These are phyloP conservation scores for Mustelus asterias DNA, from an alignment of 2,113 vertebrate genomes.

Conservation along the genomic window DNA sequence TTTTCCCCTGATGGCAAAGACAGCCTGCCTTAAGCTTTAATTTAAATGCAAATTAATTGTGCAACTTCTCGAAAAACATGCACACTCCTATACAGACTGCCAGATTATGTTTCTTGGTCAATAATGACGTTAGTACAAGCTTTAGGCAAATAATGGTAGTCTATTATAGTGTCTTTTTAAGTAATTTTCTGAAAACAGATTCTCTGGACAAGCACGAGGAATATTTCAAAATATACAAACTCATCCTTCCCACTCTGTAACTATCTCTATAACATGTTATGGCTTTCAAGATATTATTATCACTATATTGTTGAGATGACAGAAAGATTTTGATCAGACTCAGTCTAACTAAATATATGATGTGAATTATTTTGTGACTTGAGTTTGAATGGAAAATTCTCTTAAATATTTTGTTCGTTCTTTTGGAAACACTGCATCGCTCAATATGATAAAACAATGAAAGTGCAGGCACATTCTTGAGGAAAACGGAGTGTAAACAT, in stretches of 20 bases:
- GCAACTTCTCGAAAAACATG: constrained; percentile 30
- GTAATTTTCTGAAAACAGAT: neutral
- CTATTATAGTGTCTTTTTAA: neutral
- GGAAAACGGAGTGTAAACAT: neutral
- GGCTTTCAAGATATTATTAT: neutral
- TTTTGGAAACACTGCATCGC: neutral
- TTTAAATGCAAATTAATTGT: constrained; percentile 38
- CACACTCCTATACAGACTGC: neutral
- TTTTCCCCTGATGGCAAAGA: constrained; percentile 3
- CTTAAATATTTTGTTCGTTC: neutral
- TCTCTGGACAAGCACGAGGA: neutral
- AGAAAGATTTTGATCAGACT: neutral
- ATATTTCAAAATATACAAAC: neutral
- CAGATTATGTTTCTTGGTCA: constrained; percentile 24
- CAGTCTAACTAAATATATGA: neutral
- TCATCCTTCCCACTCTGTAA: neutral
- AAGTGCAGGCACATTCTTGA: neutral
- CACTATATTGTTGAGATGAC: neutral
- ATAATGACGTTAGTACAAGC: constrained; percentile 32
- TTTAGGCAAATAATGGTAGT: constrained; percentile 29
- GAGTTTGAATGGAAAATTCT: constrained; percentile 21
- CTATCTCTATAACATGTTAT: neutral
- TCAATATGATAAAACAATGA: neutral
- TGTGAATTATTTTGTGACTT: neutral
- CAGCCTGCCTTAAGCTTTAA: constrained; percentile 30